Conservation (phyloP, 2,888 invertebrate species). For the Phortica okadai region DNA sequence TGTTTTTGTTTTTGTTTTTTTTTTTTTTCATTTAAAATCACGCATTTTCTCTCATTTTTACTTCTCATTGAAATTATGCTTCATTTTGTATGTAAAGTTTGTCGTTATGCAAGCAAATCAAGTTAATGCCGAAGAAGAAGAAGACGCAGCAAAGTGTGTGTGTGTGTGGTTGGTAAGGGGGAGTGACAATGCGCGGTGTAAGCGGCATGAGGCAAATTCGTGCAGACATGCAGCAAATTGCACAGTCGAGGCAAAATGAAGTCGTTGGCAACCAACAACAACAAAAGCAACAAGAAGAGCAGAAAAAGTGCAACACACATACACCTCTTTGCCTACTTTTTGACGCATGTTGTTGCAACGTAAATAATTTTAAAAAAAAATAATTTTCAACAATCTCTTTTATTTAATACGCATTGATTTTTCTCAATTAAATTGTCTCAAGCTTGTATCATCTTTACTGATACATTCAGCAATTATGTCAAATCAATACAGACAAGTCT, state of each 20-base stretch:
- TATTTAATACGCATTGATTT: no score
- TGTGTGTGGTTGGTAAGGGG: not conserved
- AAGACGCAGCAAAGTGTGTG: not conserved
- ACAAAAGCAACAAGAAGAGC: not conserved
- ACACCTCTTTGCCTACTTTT: no score
- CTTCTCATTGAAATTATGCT: constrained; percentile 33
- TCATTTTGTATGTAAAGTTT: constrained; percentile 63
- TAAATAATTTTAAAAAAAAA: no score
- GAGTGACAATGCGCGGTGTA: not conserved
- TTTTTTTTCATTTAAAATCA: not conserved
- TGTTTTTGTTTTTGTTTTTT: not conserved
- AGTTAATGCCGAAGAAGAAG: constrained; percentile 34
- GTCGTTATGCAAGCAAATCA: constrained; percentile 61
- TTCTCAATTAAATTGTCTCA: no score
- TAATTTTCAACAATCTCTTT: no score
- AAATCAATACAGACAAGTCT: no score
- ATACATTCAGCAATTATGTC: no score
- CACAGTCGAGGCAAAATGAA: not conserved
- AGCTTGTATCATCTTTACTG: no score
- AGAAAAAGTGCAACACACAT: not conserved
- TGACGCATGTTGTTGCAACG: no score
- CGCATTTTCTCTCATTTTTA: constrained; percentile 35
- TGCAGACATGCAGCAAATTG: constrained; percentile 61
- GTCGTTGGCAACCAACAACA: not conserved
- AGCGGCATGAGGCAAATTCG: constrained; percentile 53